Base-by-base conservation (phyloP, 2,888 invertebrate genomes). In the Oegoconia quadripuncta region DNA sequence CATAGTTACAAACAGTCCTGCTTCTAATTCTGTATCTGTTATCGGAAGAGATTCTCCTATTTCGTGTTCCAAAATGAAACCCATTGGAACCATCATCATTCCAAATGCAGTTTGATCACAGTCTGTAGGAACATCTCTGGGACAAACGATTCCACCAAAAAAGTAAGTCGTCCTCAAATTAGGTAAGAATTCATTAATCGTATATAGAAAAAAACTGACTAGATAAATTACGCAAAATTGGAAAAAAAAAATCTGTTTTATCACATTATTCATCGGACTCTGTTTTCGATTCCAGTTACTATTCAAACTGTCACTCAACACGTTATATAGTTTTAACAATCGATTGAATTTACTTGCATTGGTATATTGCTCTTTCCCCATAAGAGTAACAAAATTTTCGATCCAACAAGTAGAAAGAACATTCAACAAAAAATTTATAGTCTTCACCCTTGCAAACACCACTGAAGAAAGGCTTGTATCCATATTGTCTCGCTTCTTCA, bases 361-460 rank as follows among this genome's bases (percentile, higher is more conserved):
- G 37, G 60, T 70, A 11, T 52, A 52, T 25, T 69, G 38, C 6
- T 65, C 55, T 22, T 52, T 48, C 2, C 69, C 70, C 22, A 68
- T 52, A 9, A 65, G 18, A 2, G 52, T 13, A n/a, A 58, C 44
- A 1, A 74, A 42, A 20, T 66, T 46, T 48, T 80, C 80, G 25
- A 74, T 50, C 73, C 74, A 74, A 39, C 74, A 14, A 2, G 74
- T 59, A 1, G 81, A 62, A n/a, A 77, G 9, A 2, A 81, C 37
- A 41, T 81, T 79, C 16, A 82, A 41, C 8, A 68, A 50, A 44
- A 82, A 81, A 30, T 54, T 50, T 1, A 52, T 30, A 39, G 56
- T 70, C 46, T 77, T 80, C 34, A 65, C 76, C 7, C 75, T 70
- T 32, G 66, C 55, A 41, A 35, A 14, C n/a, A 35, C 1, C 77